A percentile compares a stretch with the other conserved stretches of the same genome.
Conservation (phyloP, 2,797 vertebrate species). For the Morelia viridis region DNA sequence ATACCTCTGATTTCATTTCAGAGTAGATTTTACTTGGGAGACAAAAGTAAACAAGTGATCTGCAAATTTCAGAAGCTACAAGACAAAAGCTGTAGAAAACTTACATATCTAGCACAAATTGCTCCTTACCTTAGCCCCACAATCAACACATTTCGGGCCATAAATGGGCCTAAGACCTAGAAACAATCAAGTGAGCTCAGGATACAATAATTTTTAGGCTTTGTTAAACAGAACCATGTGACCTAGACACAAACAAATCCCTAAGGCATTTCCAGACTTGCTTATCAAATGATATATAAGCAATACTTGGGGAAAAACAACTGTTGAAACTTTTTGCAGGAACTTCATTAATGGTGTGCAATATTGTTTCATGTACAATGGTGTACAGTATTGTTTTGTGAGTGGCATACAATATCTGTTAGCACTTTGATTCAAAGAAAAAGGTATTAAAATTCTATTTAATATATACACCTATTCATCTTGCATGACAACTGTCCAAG, state of each 20-base stretch:
- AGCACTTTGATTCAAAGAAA: background rate
- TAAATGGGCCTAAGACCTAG: no score
- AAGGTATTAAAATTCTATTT: background rate
- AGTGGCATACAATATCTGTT: background rate
- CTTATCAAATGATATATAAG: background rate
- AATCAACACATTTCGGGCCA: no score
- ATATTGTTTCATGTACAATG: background rate
- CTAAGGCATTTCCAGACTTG: background rate
- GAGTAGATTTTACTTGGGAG: no score
- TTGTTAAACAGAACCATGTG: background rate
- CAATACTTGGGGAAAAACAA: background rate
- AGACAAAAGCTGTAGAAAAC: no score
- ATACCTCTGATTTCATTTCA: no score
- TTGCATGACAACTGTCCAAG: background rate
- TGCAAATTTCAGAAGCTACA: no score
- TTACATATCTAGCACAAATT: no score
- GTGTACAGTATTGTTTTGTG: background rate
- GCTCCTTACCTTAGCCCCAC: no score
- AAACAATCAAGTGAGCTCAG: background rate
- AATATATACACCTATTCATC: background rate
- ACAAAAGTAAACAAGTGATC: no score
- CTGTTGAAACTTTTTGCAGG: background rate
- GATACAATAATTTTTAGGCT: background rate
- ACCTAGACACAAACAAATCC: background rate
- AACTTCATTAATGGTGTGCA: background rate